Conservation (phyloP, 2,113 vertebrate species). For the Indicator indicator region DNA sequence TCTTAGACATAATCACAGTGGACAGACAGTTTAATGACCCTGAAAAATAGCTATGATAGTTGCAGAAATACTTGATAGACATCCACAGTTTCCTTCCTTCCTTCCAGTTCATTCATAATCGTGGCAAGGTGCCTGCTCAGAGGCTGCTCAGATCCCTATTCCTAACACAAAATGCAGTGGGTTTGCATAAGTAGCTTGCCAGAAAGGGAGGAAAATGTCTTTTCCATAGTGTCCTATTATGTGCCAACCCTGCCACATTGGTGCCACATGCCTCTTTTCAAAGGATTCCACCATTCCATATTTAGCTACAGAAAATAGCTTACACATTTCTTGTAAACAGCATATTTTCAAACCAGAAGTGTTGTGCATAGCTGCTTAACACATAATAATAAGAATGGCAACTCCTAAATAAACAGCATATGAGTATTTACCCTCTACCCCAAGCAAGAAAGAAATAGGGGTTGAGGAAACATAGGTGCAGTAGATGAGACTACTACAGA, state of each 20-base stretch:
- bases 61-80: neutral
- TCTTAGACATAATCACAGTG: neutral
- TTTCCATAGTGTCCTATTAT: neutral
- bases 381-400: slow-evolving; percentile 44
- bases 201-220: neutral
- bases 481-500: neutral
- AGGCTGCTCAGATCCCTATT: neutral
- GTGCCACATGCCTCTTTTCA: slow-evolving; percentile 48
- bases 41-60: neutral
- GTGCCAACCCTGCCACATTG: slow-evolving; percentile 37
- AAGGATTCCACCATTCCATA: slow-evolving; percentile 33
- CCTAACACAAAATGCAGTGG: neutral
- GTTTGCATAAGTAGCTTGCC: neutral
- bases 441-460: neutral
- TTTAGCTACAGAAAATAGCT: slow-evolving; percentile 45
- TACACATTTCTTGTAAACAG: slow-evolving; percentile 60
- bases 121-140: neutral
- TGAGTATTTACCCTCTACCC: slow-evolving; percentile 3
- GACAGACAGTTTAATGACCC: neutral
- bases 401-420: slow-evolving; percentile 39
- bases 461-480: neutral
- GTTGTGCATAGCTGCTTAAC: slow-evolving; percentile 46
- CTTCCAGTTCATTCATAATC: neutral
- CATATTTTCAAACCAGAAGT: slow-evolving; percentile 63
- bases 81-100: neutral